These are phyloP conservation scores for Phenganax marumi DNA, from an alignment of 92 coral and sea anemone species.

Conservation along the genomic window DNA sequence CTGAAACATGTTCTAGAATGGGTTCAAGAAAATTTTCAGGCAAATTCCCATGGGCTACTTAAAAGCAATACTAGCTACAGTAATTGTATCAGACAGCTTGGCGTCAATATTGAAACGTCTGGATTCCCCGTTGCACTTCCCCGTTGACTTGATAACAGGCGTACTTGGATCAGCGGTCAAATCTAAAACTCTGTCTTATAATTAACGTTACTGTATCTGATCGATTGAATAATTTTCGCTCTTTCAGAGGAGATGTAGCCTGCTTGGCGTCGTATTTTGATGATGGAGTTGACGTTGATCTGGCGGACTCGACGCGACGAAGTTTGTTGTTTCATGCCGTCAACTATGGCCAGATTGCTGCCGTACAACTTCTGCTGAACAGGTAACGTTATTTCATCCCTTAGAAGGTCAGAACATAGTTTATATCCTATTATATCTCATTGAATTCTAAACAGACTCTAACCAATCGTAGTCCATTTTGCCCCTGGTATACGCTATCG, in stretches of 20 bases:
- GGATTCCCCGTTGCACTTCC: too few relatives aligned
- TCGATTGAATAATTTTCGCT: not conserved
- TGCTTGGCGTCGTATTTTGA: slow-evolving; percentile 71
- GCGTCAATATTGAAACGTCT: not conserved
- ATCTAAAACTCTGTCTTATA: not conserved
- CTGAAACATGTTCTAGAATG: too few relatives aligned
- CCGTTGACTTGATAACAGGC: not conserved
- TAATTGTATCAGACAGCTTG: not conserved
- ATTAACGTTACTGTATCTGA: not conserved
- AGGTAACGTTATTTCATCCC: slow-evolving; percentile 49
- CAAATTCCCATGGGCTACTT: too few relatives aligned
- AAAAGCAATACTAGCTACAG: too few relatives aligned
- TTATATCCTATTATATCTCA: too few relatives aligned
- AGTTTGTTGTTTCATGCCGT: slow-evolving; percentile 86
- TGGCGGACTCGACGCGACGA: slow-evolving; percentile 70
- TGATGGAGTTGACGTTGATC: slow-evolving; percentile 79
- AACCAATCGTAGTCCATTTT: too few relatives aligned
- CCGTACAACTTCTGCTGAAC: slow-evolving; percentile 70
- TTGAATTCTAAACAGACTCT: too few relatives aligned
- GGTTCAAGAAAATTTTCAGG: too few relatives aligned
- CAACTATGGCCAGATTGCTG: slow-evolving; percentile 71
- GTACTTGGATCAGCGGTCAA: too few relatives aligned
- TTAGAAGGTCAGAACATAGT: too few relatives aligned
- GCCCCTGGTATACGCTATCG: too few relatives aligned
- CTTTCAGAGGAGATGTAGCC: slow-evolving; percentile 61